Evolutionary conservation across 2,888 invertebrate species (phyloP), one percentile per base, ranked within the genome.

Genomic region (Dryomyza anilis): DNA sequence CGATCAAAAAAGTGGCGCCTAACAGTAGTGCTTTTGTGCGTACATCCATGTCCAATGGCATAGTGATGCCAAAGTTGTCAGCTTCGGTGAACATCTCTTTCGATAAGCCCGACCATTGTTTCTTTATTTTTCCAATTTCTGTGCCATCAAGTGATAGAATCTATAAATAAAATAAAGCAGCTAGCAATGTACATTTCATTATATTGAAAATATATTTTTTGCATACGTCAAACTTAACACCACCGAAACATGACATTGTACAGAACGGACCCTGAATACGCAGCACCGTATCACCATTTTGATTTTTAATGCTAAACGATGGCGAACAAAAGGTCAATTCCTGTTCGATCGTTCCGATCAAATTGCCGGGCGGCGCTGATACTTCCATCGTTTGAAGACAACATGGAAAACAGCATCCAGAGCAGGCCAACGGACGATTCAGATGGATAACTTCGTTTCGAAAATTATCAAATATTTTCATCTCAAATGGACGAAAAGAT

Each of bases 1-100:
- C 93, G 80, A 93, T 91, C 58, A 93, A 85, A 81, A 93, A 90
- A 78, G 92, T 90, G 23, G 92, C 92, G 60, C 92, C 93, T 27
- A 93, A 81, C 76, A 93, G 85, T 6, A 91, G 89, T 0, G 92
- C 93, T 79, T 94, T 93, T 85, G 93, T 90, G 80, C 89, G 88
- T 50, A 92, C 92, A 79, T 95, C 95, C 76, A 96, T 85, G 82
- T 96, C 95, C 86, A 91, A 86, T 0, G 96, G 96, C 81, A 97
- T 96, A 16, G 89, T 88, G 67, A 96, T 90, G 27, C 94, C 95
- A 82, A 96, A 96, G 82, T 90, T 90, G 81, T 96, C 95, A 0
- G 93, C 86, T 83, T 94, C 94, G 0, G 95, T 94, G 80, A 95
- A 94, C 66, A 88, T 83, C 84, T 95, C 95, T 64, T 92, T 88